Evolutionary conservation across 2,113 vertebrate genomes (phyloP).

Genomic region (Corvus cornix): DNA sequence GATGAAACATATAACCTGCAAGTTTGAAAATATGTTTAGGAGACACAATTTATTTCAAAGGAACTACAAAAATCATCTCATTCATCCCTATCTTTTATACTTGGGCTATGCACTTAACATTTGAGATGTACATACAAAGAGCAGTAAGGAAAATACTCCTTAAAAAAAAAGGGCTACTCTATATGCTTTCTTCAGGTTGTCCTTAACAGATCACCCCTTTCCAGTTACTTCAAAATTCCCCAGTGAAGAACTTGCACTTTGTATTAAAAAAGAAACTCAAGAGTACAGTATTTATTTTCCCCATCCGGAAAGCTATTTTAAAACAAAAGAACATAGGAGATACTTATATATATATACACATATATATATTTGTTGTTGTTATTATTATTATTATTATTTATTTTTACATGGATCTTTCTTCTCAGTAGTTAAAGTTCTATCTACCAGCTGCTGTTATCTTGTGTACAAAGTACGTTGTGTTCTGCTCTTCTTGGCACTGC

Average conservation of each 20-base stretch:
- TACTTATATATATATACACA: not conserved
- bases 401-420: not conserved
- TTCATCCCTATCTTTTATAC: not conserved
- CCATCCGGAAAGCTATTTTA: not conserved
- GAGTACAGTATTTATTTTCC: not conserved
- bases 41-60: not conserved
- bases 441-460: constrained; percentile 14
- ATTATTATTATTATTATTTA: not conserved
- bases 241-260: not conserved
- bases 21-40: not conserved
- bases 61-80: not conserved
- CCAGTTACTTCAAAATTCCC: not conserved
- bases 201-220: not conserved
- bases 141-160: not conserved
- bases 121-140: not conserved
- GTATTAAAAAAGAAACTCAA: not conserved
- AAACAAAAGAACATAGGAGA: not conserved
- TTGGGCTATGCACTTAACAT: not conserved
- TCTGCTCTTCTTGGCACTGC: not conserved
- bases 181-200: not conserved
- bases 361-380: no score
- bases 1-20: not conserved
- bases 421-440: not conserved
- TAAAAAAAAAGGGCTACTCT: not conserved
- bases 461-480: not conserved